Evolutionary conservation across 2,888 invertebrate species (phyloP), one percentile per base, ranked within the genome.

Genomic region (Xanthia togata): DNA sequence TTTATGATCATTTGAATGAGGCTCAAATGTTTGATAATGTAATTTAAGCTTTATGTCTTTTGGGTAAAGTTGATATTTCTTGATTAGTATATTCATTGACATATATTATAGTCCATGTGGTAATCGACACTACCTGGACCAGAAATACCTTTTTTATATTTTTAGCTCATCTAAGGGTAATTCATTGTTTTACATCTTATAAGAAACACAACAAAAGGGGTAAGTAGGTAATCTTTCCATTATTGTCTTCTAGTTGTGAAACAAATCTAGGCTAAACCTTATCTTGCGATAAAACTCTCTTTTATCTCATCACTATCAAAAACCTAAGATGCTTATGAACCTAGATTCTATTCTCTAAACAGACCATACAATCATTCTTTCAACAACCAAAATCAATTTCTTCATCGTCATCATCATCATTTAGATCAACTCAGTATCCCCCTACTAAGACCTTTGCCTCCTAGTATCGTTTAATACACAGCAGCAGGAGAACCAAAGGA

Each of bases 191-290:
- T 59, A 26, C n/a, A 26, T 57, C 23, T 41, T 26, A 1, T 53
- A 47, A 8, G 5, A 35, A 62, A 55, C 9, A 31, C 23, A 63
- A 55, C 23, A 47, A 55, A 8, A 64, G 35, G 4, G 38, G 53
- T 12, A 67, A 44, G 47, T 38, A 57, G 23, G 26, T 38, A 31
- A 47, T 71, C 44, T 65, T 59, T 70, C 8, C 9, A 57, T 41
- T 26, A 78, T 70, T 78, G 44, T 44, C 41, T 38, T 35, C 50
- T 35, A 12, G 17, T 17, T 67, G 4, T 55, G 47, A 47, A 38
- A 31, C 0, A 14, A 57, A 78, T 64, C 23, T 26, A 57, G n/a
- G 31, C 5, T 55, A 57, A 38, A 6, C n/a, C 4, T 64, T 76
- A 57, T 31, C 55, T n/a, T 47, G 31, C 41, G 31, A 62, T 55